Percentiles rank a stretch among this genome's conserved stretches.
Conservation (phyloP, 2,888 invertebrate species). For the Leptinotarsa juncta region DNA sequence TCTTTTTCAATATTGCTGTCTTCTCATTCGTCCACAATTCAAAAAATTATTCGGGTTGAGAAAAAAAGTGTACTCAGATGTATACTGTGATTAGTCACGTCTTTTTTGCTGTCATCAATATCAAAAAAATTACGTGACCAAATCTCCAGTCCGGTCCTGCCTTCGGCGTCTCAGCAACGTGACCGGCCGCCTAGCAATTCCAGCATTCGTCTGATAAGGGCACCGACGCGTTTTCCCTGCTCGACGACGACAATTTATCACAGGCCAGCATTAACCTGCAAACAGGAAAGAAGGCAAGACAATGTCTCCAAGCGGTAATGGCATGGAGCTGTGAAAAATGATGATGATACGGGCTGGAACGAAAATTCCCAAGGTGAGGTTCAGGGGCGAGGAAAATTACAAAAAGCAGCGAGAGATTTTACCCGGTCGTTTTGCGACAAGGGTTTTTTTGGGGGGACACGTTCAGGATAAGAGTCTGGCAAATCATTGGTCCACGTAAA, state of each 20-base stretch:
- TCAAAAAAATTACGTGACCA: background rate
- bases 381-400: slow-evolving; percentile 46
- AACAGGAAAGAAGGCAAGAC: slow-evolving; percentile 57
- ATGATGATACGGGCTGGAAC: slow-evolving; percentile 64
- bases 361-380: slow-evolving; percentile 55
- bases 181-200: slow-evolving; percentile 56
- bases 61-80: too few relatives aligned
- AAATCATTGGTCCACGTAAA: too few relatives aligned
- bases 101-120: too few relatives aligned
- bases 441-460: too few relatives aligned
- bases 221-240: slow-evolving; percentile 46
- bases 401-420: background rate
- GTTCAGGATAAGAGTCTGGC: too few relatives aligned
- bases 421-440: background rate
- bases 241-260: slow-evolving; percentile 65
- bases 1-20: background rate
- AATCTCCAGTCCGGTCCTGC: slow-evolving; percentile 18
- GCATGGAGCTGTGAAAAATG: slow-evolving; percentile 65
- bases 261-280: slow-evolving; percentile 64
- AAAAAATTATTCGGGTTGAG: background rate
- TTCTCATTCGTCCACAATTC: background rate
- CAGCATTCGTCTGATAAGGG: slow-evolving; percentile 61
- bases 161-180: slow-evolving; percentile 21
- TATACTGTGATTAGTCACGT: too few relatives aligned
- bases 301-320: slow-evolving; percentile 65